Evolutionary conservation across 2,888 invertebrate genomes (phyloP), one percentile per base, ranked within the genome.

Genomic region (Chrysotoxum bicinctum): DNA sequence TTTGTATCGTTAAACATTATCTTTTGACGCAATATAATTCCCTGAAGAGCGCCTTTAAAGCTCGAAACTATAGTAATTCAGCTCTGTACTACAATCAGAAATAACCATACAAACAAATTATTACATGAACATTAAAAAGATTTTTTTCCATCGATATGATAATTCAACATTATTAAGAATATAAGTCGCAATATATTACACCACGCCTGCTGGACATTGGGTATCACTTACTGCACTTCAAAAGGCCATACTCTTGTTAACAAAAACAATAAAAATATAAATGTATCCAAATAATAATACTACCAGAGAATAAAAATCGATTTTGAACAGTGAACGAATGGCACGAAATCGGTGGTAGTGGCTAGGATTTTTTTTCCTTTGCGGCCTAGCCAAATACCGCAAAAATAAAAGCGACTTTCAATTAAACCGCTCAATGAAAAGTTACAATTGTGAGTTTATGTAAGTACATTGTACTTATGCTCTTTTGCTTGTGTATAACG

Each of bases 391-490:
- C 35, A 58, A 60, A 62, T 70, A 79, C 83, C 83, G 23, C 79
- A 74, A 56, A 83, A 69, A 73, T 72, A 66, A 60, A 78, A 64
- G 5, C 62, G 58, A 58, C 64, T 70, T 79, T 79, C 79, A 84
- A 83, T 83, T 83, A 79, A 75, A 79, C 37, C 43, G 56, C 32
- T 62, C 56, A 74, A 43, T 52, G 56, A 40, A 56, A 23, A 32
- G 56, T 12, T 58, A 69, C 68, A 77, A 73, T 73, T 45, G 58
- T 66, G 60, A 83, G 52, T 73, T 68, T 62, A 50, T 50, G 48
- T 48, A 32, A 26, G 43, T 45, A 37, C 10, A 62, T 80, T 66
- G 23, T 66, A 35, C 14, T 66, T 50, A 19, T 58, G 35, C 1
- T 3, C 14, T 58, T 58, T 37, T 21, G 14, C n/a, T n/a, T 58